phyloP scores from a whole-genome alignment of 2,797 vertebrate species.

The Petrocephalus sullivani region DNA sequence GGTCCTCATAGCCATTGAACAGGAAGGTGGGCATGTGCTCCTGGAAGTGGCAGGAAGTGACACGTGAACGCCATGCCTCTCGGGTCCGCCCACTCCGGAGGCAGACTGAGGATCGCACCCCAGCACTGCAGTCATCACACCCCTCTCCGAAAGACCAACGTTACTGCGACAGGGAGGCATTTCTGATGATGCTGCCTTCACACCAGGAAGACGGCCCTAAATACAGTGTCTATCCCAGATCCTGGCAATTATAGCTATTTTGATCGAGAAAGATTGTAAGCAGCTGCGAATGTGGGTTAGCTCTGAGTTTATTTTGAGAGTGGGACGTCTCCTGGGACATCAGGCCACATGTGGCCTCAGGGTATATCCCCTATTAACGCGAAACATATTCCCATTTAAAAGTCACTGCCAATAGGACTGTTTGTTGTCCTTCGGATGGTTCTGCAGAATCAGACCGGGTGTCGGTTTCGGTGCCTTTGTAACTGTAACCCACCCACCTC shows the following conservation, averaged over 20 bases:
- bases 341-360: constrained; percentile 37
- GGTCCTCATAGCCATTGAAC: constrained; percentile 95
- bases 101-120: too few relatives aligned
- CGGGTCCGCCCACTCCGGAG: background rate
- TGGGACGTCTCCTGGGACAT: constrained; percentile 27
- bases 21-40: constrained; percentile 98
- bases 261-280: constrained; percentile 25
- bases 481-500: background rate
- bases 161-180: background rate
- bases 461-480: background rate
- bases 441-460: constrained; percentile 47
- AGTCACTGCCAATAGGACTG: background rate
- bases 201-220: constrained; percentile 20
- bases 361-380: constrained; percentile 31
- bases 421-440: constrained; percentile 44
- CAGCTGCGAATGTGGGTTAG: constrained; percentile 19
- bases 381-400: constrained; percentile 24
- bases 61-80: background rate
- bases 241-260: constrained; percentile 11
- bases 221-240: constrained; percentile 23
- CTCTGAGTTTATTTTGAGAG: constrained; percentile 20
- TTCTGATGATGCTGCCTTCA: constrained; percentile 18
- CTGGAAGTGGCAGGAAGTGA: constrained; percentile 49
- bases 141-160: background rate
- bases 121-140: background rate